Evolutionary conservation across 2,888 invertebrate species (phyloP).

Genomic region (Rhodophaea formosa): DNA sequence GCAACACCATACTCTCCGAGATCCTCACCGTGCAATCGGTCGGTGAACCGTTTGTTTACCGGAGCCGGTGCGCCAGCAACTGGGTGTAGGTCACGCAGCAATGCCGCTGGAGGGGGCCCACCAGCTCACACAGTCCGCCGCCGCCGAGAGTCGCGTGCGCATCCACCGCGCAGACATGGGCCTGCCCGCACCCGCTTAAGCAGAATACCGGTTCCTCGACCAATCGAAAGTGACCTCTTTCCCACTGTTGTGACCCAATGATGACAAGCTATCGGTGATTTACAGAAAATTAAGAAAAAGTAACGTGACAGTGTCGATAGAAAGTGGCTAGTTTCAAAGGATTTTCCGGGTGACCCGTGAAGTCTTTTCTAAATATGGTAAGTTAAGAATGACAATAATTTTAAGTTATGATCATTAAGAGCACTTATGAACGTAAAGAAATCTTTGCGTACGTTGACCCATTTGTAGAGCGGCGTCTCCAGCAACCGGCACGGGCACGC

Average conservation of each 20-base stretch:
- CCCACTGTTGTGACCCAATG: slow-evolving; percentile 55
- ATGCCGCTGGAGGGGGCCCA: slow-evolving; percentile 52
- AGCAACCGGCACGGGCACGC: slow-evolving; percentile 43
- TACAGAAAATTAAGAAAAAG: slow-evolving; percentile 32
- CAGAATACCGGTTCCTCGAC: slow-evolving; percentile 44
- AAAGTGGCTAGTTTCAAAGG: slow-evolving; percentile 61
- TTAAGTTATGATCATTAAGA: slow-evolving; percentile 20
- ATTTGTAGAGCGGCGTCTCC: slow-evolving; percentile 46
- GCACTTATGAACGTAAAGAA: slow-evolving; percentile 37
- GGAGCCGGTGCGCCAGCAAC: slow-evolving; percentile 58
- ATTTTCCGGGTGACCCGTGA: slow-evolving; percentile 41
- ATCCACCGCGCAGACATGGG: slow-evolving; percentile 60
- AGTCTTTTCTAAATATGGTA: slow-evolving; percentile 55
- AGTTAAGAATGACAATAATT: slow-evolving; percentile 34
- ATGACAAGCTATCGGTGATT: slow-evolving; percentile 62
- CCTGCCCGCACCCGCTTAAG: slow-evolving; percentile 43
- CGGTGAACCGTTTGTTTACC: slow-evolving; percentile 80
- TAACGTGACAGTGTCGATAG: slow-evolving; percentile 59
- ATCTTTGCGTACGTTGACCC: slow-evolving; percentile 56
- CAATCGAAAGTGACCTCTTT: slow-evolving; percentile 61
- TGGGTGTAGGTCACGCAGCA: slow-evolving; percentile 71
- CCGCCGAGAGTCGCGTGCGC: slow-evolving; percentile 60
- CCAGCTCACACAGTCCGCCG: slow-evolving; percentile 55
- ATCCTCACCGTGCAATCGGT: slow-evolving; percentile 67
- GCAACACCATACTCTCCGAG: slow-evolving; percentile 46